A percentile compares a stretch with the other conserved stretches of the same genome.
These are phyloP conservation scores for Boloria selene DNA, from an alignment of 2,888 invertebrate species.

Conservation along the genomic window DNA sequence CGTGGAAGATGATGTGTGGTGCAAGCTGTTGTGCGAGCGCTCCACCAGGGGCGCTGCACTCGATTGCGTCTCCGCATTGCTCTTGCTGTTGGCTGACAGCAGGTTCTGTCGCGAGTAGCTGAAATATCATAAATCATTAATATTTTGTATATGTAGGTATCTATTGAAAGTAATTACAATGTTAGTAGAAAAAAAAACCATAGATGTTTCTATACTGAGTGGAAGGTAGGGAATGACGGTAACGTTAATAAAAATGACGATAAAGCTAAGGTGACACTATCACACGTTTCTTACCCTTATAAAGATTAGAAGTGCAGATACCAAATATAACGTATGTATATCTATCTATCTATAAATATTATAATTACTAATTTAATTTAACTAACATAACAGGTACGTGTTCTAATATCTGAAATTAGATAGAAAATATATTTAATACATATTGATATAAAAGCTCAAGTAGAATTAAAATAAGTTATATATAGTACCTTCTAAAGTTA, in stretches of 20 bases:
- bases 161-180: slow-evolving; percentile 4
- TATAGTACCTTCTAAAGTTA: slow-evolving; percentile 91
- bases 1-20: slow-evolving; percentile 59
- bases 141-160: slow-evolving; percentile 42
- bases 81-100: slow-evolving; percentile 88
- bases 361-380: slow-evolving; percentile 17
- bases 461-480: neutral
- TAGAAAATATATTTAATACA: slow-evolving; percentile 41
- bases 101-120: slow-evolving; percentile 95
- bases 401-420: slow-evolving; percentile 76
- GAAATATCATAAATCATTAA: slow-evolving; percentile 46
- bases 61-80: slow-evolving; percentile 84
- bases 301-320: slow-evolving; percentile 42
- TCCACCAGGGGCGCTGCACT: slow-evolving; percentile 72
- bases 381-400: slow-evolving; percentile 34
- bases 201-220: neutral
- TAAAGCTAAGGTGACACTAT: slow-evolving; percentile 44
- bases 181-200: slow-evolving; percentile 13
- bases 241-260: slow-evolving; percentile 22
- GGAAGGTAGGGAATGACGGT: neutral
- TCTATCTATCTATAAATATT: slow-evolving; percentile 42
- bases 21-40: slow-evolving; percentile 80
- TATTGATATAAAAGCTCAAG: slow-evolving; percentile 9
- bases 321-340: slow-evolving; percentile 45
- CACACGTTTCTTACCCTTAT: slow-evolving; percentile 60